These are phyloP conservation scores for Beris chalybata DNA, from an alignment of 2,888 invertebrate genomes.

Conservation along the genomic window DNA sequence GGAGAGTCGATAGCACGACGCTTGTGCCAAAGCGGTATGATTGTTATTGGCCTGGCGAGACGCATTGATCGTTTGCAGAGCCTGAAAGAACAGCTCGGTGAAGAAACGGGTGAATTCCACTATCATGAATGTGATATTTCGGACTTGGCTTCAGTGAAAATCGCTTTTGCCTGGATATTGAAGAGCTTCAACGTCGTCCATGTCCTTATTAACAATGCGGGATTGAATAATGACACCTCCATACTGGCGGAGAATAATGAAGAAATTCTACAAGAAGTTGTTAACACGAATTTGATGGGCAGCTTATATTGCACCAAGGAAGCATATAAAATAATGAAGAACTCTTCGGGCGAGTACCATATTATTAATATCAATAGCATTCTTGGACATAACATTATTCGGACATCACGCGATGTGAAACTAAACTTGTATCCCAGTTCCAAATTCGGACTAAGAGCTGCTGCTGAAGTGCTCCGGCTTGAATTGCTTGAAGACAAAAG, in stretches of 20 bases:
- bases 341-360: conserved; percentile 52
- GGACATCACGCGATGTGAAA: conserved; percentile 42
- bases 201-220: conserved; percentile 64
- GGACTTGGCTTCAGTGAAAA: conserved; percentile 58
- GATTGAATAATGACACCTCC: conserved; percentile 47
- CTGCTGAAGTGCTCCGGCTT: conserved; percentile 46
- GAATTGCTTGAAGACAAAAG: conserved; percentile 46
- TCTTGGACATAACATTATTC: conserved; percentile 56
- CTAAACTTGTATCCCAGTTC: conserved; percentile 49
- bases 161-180: conserved; percentile 59
- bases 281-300: conserved; percentile 57
- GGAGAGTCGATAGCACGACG: conserved; percentile 57
- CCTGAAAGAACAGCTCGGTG: conserved; percentile 39
- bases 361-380: conserved; percentile 58
- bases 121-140: conserved; percentile 59
- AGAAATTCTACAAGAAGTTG: conserved; percentile 45
- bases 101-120: conserved; percentile 48
- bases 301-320: conserved; percentile 56
- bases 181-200: conserved; percentile 58
- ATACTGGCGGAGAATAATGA: conserved; percentile 44
- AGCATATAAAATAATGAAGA: conserved; percentile 58
- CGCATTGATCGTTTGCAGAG: conserved; percentile 54
- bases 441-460: conserved; percentile 48
- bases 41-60: conserved; percentile 60
- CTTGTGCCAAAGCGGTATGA: conserved; percentile 58